Evolutionary conservation across 2,113 vertebrate species (phyloP).

Genomic region (Tinamus guttatus): DNA sequence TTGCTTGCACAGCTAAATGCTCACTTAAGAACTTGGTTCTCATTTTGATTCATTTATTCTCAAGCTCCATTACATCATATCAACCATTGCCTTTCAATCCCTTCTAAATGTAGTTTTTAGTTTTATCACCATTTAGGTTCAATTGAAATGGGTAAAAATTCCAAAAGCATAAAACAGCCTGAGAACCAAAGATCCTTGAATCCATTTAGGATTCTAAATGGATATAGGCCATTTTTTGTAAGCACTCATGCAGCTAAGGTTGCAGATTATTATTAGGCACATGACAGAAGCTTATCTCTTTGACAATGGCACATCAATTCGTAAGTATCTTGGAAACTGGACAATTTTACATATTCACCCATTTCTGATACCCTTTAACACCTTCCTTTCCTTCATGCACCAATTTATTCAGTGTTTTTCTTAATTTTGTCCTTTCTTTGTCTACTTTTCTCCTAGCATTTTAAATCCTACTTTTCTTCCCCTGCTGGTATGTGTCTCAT

Average conservation of each 20-base stretch:
- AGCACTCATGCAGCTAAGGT: slow-evolving; percentile 14
- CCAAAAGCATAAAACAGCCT: slow-evolving; percentile 32
- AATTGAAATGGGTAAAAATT: slow-evolving; percentile 35
- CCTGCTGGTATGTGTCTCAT: not conserved
- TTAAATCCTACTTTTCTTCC: not conserved
- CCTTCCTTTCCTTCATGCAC: not conserved
- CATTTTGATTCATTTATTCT: slow-evolving; percentile 67
- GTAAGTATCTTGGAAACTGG: slow-evolving; percentile 27
- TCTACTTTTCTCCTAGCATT: not conserved
- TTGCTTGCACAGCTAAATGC: slow-evolving; percentile 27
- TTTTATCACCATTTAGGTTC: slow-evolving; percentile 45
- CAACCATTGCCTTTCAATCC: slow-evolving; percentile 17
- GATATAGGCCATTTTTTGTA: slow-evolving; percentile 26
- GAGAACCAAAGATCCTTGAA: slow-evolving; percentile 24
- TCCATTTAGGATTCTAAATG: slow-evolving; percentile 37
- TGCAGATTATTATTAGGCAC: slow-evolving; percentile 17
- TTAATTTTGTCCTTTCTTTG: not conserved
- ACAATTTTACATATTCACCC: slow-evolving; percentile 32
- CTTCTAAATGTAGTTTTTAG: slow-evolving; percentile 30
- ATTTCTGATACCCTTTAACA: not conserved
- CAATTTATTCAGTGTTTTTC: not conserved
- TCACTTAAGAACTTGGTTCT: slow-evolving; percentile 45
- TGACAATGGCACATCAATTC: not conserved
- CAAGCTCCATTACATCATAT: slow-evolving; percentile 44
- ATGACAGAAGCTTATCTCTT: not conserved